phyloP scores from a whole-genome alignment of 2,888 invertebrate genomes.

The Brachypalpus laphriformis region DNA sequence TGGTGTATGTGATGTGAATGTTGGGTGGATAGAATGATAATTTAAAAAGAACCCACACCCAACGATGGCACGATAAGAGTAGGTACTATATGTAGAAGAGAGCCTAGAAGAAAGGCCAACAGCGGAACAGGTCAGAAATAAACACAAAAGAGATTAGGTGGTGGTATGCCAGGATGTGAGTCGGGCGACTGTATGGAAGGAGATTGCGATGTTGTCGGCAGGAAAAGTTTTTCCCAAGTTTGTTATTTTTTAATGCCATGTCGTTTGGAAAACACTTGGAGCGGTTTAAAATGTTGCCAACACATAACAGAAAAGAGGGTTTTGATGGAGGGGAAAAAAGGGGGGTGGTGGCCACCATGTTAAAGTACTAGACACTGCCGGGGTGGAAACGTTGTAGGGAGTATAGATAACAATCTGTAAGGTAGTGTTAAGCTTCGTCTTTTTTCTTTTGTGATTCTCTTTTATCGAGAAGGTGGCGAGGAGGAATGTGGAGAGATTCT shows the following conservation, averaged over 20 bases:
- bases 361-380: slow-evolving; percentile 10
- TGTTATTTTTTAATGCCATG: slow-evolving; percentile 59
- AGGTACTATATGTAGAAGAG: neutral
- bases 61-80: slow-evolving; percentile 11
- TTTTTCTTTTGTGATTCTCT: neutral
- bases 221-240: slow-evolving; percentile 59
- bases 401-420: slow-evolving; percentile 1
- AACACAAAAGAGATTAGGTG: slow-evolving; percentile 54
- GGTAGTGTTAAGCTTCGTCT: neutral
- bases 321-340: neutral
- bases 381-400: neutral
- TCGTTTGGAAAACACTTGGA: slow-evolving; percentile 68
- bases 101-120: slow-evolving; percentile 33
- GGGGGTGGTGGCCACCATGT: neutral
- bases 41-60: neutral
- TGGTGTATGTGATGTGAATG: neutral
- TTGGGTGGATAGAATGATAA: slow-evolving; percentile 15
- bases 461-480: slow-evolving; percentile 2
- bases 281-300: slow-evolving; percentile 55
- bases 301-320: slow-evolving; percentile 39
- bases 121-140: slow-evolving; percentile 43
- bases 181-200: neutral
- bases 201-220: slow-evolving; percentile 20
- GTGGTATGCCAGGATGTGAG: slow-evolving; percentile 12
- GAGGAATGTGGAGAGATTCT: slow-evolving; percentile 15